A percentile compares a stretch with the other conserved stretches of the same genome.
Conservation (phyloP, 2,888 invertebrate genomes). For the Dastarcus helophoroides region DNA sequence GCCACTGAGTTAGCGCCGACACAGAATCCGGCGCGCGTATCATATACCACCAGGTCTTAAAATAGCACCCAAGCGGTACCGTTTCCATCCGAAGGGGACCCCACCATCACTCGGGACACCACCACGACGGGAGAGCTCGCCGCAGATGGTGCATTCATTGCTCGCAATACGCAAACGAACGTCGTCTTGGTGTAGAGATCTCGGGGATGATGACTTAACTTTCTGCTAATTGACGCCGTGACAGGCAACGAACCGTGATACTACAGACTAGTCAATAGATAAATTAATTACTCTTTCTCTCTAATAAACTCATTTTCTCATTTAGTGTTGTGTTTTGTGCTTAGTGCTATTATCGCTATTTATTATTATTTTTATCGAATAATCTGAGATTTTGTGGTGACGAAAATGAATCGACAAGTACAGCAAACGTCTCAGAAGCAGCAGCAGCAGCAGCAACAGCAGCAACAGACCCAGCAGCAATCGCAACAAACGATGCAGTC, state of each 20-base stretch:
- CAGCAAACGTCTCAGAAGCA: slow-evolving; percentile 35
- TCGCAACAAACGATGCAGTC: slow-evolving; percentile 36
- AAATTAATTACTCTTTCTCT: slow-evolving; percentile 13
- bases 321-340: slow-evolving; percentile 32
- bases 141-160: slow-evolving; percentile 56
- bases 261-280: slow-evolving; percentile 25
- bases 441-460: slow-evolving; percentile 41
- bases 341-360: slow-evolving; percentile 25
- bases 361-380: slow-evolving; percentile 20
- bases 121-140: slow-evolving; percentile 31
- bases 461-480: slow-evolving; percentile 38
- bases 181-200: slow-evolving; percentile 72
- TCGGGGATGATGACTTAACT: slow-evolving; percentile 67
- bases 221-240: slow-evolving; percentile 54
- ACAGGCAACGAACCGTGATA: slow-evolving; percentile 33
- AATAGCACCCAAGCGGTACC: slow-evolving; percentile 27
- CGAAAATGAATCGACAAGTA: slow-evolving; percentile 68
- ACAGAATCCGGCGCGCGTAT: neutral
- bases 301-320: slow-evolving; percentile 17
- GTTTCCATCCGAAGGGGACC: slow-evolving; percentile 15
- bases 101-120: slow-evolving; percentile 12
- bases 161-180: slow-evolving; percentile 87
- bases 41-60: slow-evolving; percentile 20
- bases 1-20: too few relatives aligned
- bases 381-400: slow-evolving; percentile 36